Conservation (phyloP, 1,140 invertebrate genomes). For the Monomorium pharaonis region DNA sequence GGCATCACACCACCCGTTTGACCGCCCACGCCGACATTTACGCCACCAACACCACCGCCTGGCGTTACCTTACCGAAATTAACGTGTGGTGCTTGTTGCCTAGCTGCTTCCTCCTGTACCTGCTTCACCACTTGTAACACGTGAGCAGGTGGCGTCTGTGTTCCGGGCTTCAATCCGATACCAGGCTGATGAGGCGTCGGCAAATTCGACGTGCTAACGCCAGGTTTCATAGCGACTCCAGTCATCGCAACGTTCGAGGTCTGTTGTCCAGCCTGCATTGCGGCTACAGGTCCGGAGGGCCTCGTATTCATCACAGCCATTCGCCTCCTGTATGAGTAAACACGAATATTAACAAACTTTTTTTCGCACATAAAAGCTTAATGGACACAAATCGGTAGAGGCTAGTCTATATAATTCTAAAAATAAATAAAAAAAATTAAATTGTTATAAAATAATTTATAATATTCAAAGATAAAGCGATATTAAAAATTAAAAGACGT, state of each 20-base stretch:
- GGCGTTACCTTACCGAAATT: conserved; percentile 90
- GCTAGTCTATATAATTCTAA: not conserved
- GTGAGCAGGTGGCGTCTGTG: conserved; percentile 92
- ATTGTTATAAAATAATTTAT: conserved; percentile 15
- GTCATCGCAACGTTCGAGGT: conserved; percentile 81
- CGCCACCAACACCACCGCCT: conserved; percentile 80
- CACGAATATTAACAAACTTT: not conserved
- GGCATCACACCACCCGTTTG: conserved; percentile 87
- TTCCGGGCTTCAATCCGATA: conserved; percentile 89
- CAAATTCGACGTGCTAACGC: conserved; percentile 81
- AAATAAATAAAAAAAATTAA: not conserved
- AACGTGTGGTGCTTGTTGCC: conserved; percentile 91
- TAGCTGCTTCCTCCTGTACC: conserved; percentile 96
- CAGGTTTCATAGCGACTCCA: conserved; percentile 83
- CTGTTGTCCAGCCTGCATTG: conserved; percentile 81
- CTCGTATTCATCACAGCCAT: conserved; percentile 97
- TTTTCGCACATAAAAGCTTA: not conserved
- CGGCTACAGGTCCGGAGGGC: conserved; percentile 84
- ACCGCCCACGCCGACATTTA: conserved; percentile 82
- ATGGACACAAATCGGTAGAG: not conserved
- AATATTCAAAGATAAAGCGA: not conserved
- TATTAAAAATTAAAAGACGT: not conserved
- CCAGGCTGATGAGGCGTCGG: conserved; percentile 87
- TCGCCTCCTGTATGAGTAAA: conserved; percentile 87
- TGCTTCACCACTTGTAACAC: conserved; percentile 95